phyloP scores from a whole-genome alignment of 2,888 invertebrate species.

The Plagiodera versicolora region DNA sequence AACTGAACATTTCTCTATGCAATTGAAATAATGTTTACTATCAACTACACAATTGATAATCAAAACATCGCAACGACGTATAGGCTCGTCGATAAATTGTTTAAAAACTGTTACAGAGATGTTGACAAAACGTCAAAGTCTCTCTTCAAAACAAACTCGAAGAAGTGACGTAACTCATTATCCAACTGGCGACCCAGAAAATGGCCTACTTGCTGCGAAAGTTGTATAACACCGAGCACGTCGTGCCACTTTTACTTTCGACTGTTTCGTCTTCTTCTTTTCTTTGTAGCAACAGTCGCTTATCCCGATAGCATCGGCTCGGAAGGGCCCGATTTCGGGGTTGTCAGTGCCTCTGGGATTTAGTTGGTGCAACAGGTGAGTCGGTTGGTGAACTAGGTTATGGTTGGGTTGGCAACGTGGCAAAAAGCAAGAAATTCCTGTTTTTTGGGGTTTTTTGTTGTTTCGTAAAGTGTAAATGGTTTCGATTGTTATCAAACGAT shows the following conservation, averaged over 20 bases:
- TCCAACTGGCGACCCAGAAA: slow-evolving; percentile 32
- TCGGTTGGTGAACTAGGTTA: not conserved
- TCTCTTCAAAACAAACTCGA: slow-evolving; percentile 19
- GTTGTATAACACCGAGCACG: slow-evolving; percentile 26
- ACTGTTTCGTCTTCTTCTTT: not conserved
- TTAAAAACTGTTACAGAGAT: slow-evolving; percentile 7
- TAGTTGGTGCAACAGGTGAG: not conserved
- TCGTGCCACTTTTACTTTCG: slow-evolving; percentile 33
- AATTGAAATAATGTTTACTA: no score
- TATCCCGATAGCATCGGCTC: not conserved
- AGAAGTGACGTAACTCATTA: slow-evolving; percentile 34
- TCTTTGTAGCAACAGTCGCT: not conserved
- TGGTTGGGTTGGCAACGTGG: no score
- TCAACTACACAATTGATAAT: no score
- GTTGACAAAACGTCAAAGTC: slow-evolving; percentile 5
- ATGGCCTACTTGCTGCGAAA: slow-evolving; percentile 35
- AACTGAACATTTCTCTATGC: no score
- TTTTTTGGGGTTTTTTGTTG: no score
- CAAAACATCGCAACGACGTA: not conserved
- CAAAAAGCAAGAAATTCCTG: no score
- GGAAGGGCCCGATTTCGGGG: no score
- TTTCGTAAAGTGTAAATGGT: no score
- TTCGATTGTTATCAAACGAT: no score
- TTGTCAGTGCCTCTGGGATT: not conserved
- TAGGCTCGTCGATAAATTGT: not conserved